These are phyloP conservation scores for Drosophila persimilis DNA, from an alignment of 1,140 invertebrate genomes.

Conservation along the genomic window DNA sequence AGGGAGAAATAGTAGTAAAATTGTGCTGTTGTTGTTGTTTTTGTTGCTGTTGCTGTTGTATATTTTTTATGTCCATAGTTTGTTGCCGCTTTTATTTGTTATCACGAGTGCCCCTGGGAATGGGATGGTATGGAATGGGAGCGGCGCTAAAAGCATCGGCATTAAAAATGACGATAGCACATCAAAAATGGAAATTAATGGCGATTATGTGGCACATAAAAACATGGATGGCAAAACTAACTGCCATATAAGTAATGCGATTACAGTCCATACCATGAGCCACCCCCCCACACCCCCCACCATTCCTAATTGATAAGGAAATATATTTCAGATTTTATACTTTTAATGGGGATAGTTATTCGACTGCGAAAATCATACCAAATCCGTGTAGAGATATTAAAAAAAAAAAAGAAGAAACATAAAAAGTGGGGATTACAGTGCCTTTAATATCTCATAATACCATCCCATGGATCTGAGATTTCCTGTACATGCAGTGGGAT, in stretches of 20 bases:
- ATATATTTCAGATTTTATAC: neutral
- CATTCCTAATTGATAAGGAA: constrained; percentile 32
- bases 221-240: constrained; percentile 41
- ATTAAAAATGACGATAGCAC: constrained; percentile 67
- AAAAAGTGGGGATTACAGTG: too few relatives aligned
- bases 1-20: constrained; percentile 61
- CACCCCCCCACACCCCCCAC: neutral
- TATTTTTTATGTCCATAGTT: constrained; percentile 75
- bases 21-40: constrained; percentile 5
- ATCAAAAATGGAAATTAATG: constrained; percentile 57
- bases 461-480: too few relatives aligned
- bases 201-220: constrained; percentile 54
- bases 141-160: constrained; percentile 64
- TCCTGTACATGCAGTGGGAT: too few relatives aligned
- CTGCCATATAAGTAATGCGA: constrained; percentile 54
- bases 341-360: constrained; percentile 17
- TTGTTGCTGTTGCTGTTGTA: constrained; percentile 8
- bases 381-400: neutral
- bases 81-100: constrained; percentile 63
- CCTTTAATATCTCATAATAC: too few relatives aligned
- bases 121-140: neutral
- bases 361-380: neutral
- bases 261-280: constrained; percentile 4
- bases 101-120: constrained; percentile 24
- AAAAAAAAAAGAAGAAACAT: too few relatives aligned